Percentiles rank a stretch among this genome's conserved stretches.
phyloP scores from a whole-genome alignment of 2,888 invertebrate species.

The Alviniconcha strummeri region DNA sequence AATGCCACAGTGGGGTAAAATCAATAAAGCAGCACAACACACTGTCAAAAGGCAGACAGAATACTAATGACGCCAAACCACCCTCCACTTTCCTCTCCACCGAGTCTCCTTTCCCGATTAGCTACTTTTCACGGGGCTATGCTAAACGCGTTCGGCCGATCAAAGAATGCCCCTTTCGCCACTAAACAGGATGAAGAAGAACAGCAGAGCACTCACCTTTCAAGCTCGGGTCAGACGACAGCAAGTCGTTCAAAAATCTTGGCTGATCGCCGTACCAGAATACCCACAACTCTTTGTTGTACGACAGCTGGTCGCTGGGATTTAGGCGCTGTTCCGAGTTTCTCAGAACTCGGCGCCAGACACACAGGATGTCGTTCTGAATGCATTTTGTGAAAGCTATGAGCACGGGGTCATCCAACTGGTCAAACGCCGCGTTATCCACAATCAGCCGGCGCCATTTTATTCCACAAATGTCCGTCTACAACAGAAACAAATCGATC shows the following conservation, averaged over 20 bases:
- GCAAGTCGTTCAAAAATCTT: conserved; percentile 58
- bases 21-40: conserved; percentile 22
- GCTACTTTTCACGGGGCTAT: background rate
- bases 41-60: conserved; percentile 4
- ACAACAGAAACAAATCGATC: conserved; percentile 73
- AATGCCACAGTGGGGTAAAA: conserved; percentile 20
- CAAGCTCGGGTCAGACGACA: conserved; percentile 83
- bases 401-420: conserved; percentile 74
- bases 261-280: conserved; percentile 96
- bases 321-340: conserved; percentile 53
- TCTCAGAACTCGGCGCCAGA: conserved; percentile 90
- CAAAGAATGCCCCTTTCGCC: conserved; percentile 18
- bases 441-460: conserved; percentile 90
- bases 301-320: conserved; percentile 57
- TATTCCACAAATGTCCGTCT: conserved; percentile 99
- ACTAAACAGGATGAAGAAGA: conserved; percentile 13
- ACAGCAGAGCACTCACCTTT: conserved; percentile 82
- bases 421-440: conserved; percentile 54
- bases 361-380: conserved; percentile 93
- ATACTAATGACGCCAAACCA: background rate
- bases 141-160: conserved; percentile 16
- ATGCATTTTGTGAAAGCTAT: conserved; percentile 75
- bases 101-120: background rate
- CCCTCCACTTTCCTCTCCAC: background rate
- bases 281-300: conserved; percentile 95